A percentile compares a stretch with the other conserved stretches of the same genome.
Conservation (phyloP, 1,140 invertebrate species). For the Drosophila teissieri region DNA sequence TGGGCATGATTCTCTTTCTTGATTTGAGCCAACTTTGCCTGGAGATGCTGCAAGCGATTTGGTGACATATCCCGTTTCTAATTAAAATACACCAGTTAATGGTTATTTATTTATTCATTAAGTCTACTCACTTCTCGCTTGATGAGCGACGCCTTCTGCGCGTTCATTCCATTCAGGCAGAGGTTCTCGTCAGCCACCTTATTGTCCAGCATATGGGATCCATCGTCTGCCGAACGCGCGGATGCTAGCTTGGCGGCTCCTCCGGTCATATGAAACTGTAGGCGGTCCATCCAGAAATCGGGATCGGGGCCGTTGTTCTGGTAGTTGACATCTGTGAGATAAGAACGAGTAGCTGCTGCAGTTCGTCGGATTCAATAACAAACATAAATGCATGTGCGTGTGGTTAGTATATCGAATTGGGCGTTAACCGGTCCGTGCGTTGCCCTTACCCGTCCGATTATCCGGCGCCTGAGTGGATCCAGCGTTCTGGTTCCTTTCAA, state of each 20-base stretch:
- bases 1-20: slow-evolving; percentile 80
- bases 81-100: slow-evolving; percentile 1
- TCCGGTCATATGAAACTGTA: slow-evolving; percentile 63
- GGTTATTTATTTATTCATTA: too few species aligned
- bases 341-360: slow-evolving; percentile 74
- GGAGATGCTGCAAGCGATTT: slow-evolving; percentile 79
- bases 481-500: slow-evolving; percentile 85
- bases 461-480: slow-evolving; percentile 50
- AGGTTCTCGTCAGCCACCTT: slow-evolving; percentile 83
- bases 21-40: slow-evolving; percentile 81
- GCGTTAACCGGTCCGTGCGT: not conserved
- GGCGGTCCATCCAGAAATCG: slow-evolving; percentile 81
- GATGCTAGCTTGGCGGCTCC: slow-evolving; percentile 54
- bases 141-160: slow-evolving; percentile 78
- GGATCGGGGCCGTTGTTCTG: slow-evolving; percentile 66
- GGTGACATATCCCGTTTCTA: slow-evolving; percentile 81
- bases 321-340: slow-evolving; percentile 79
- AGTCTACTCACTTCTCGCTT: slow-evolving; percentile 64
- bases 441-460: slow-evolving; percentile 61
- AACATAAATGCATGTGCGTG: slow-evolving; percentile 27
- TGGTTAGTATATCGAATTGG: slow-evolving; percentile 38
- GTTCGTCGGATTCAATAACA: slow-evolving; percentile 19
- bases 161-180: slow-evolving; percentile 75
- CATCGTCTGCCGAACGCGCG: slow-evolving; percentile 54
- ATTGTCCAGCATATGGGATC: slow-evolving; percentile 72